phyloP scores from a whole-genome alignment of 2,113 vertebrate genomes.

The Condylura cristata region DNA sequence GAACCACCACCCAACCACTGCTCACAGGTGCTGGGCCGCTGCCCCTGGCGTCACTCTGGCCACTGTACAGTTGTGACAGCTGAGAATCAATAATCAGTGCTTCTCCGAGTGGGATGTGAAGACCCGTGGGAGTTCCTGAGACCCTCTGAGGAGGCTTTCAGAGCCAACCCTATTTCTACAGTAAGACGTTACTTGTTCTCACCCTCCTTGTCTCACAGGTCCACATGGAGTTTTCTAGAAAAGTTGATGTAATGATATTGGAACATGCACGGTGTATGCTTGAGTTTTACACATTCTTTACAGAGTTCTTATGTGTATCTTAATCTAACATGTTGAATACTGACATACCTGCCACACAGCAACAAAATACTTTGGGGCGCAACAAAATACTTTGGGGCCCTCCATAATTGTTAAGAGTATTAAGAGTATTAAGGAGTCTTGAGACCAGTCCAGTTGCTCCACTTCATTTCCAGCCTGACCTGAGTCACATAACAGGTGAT shows the following conservation, averaged over 20 bases:
- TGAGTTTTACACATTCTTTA: not conserved
- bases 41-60: not conserved
- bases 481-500: not conserved
- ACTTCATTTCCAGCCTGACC: not conserved
- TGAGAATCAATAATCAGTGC: not conserved
- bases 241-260: not conserved
- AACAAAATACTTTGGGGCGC: not conserved
- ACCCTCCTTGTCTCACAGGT: not conserved
- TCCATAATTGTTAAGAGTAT: not conserved
- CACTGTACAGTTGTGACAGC: not conserved
- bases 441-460: not conserved
- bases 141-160: not conserved
- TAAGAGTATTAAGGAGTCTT: not conserved
- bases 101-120: not conserved
- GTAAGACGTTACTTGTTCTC: not conserved
- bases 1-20: not conserved
- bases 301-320: not conserved
- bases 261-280: not conserved
- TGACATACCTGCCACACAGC: not conserved
- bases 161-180: not conserved
- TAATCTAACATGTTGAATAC: not conserved
- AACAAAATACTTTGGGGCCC: not conserved
- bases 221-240: slow-evolving; percentile 21
- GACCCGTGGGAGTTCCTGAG: not conserved
- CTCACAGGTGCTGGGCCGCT: not conserved